A percentile compares a stretch with the other conserved stretches of the same genome.
Conservation (phyloP, 1,140 invertebrate genomes). For the Drosophila serrata region DNA sequence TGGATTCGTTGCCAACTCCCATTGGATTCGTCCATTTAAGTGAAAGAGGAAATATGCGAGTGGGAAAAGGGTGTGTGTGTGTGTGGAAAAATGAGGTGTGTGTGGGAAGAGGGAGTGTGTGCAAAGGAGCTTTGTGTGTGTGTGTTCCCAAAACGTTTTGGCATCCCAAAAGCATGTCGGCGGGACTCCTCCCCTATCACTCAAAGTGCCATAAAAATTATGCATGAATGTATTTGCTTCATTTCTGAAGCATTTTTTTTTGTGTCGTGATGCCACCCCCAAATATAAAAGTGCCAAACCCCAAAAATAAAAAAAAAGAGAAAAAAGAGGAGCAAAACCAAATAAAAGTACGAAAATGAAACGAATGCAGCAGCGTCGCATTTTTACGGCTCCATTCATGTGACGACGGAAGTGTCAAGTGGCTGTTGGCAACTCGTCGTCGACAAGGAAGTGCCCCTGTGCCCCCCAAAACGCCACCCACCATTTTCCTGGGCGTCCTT, state of each 20-base stretch:
- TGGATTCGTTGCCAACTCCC: slow-evolving; percentile 23
- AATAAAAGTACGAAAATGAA: slow-evolving; percentile 41
- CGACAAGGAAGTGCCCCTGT: slow-evolving; percentile 64
- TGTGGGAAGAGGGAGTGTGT: slow-evolving; percentile 10
- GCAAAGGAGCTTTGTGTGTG: slow-evolving; percentile 11
- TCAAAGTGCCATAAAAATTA: slow-evolving; percentile 77
- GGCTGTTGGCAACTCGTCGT: slow-evolving; percentile 82
- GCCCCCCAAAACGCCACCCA: slow-evolving; percentile 7
- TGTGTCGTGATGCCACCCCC: slow-evolving; percentile 40
- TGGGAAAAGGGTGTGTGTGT: slow-evolving; percentile 4
- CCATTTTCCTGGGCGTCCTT: slow-evolving; percentile 63
- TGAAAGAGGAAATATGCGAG: slow-evolving; percentile 25
- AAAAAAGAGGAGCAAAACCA: background rate
- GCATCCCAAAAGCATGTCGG: slow-evolving; percentile 72
- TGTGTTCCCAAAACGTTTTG: slow-evolving; percentile 81
- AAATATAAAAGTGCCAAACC: slow-evolving; percentile 74
- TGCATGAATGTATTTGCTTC: slow-evolving; percentile 81
- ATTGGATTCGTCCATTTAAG: slow-evolving; percentile 53
- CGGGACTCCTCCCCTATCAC: slow-evolving; percentile 42
- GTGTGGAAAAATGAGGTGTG: slow-evolving; percentile 6
- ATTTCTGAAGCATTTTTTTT: slow-evolving; percentile 46
- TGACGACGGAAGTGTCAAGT: slow-evolving; percentile 83
- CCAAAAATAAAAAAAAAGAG: slow-evolving; percentile 11
- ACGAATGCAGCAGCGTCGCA: slow-evolving; percentile 75
- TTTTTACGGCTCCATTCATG: slow-evolving; percentile 84